Percentiles rank a stretch among this genome's conserved stretches.
Conservation (phyloP, 2,888 invertebrate species). For the Drosophila siamana region DNA sequence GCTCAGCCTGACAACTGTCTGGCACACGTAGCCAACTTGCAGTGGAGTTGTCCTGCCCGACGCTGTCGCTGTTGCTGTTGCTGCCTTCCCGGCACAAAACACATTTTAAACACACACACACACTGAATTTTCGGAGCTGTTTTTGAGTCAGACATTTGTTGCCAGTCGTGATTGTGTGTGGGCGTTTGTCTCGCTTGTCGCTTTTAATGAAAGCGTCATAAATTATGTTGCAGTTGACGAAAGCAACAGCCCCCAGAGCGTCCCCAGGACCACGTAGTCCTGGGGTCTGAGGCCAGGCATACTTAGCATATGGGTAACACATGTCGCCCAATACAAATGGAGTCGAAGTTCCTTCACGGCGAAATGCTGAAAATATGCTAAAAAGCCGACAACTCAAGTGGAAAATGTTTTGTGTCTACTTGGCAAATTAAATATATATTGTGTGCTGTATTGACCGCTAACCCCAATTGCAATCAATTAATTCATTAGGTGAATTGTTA, state of each 20-base stretch:
- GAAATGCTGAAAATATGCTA: constrained; percentile 16
- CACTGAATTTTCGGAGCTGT: constrained; percentile 33
- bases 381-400: constrained; percentile 39
- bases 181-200: constrained; percentile 80
- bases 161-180: constrained; percentile 67
- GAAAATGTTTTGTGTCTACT: constrained; percentile 26
- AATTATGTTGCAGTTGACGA: constrained; percentile 84
- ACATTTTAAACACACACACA: constrained; percentile 62
- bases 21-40: constrained; percentile 72
- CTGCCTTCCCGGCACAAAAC: constrained; percentile 36
- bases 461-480: constrained; percentile 5
- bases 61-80: constrained; percentile 7
- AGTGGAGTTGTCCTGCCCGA: constrained; percentile 37
- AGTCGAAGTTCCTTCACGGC: constrained; percentile 7
- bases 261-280: constrained; percentile 2
- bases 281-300: constrained; percentile 35
- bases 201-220: constrained; percentile 84
- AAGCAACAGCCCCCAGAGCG: constrained; percentile 65
- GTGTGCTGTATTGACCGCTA: neutral
- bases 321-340: constrained; percentile 43
- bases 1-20: constrained; percentile 77
- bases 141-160: constrained; percentile 61
- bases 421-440: constrained; percentile 11
- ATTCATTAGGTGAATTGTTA: neutral
- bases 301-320: constrained; percentile 69